Evolutionary conservation across 2,888 invertebrate species (phyloP).

Genomic region (Drosophila meridionalis): DNA sequence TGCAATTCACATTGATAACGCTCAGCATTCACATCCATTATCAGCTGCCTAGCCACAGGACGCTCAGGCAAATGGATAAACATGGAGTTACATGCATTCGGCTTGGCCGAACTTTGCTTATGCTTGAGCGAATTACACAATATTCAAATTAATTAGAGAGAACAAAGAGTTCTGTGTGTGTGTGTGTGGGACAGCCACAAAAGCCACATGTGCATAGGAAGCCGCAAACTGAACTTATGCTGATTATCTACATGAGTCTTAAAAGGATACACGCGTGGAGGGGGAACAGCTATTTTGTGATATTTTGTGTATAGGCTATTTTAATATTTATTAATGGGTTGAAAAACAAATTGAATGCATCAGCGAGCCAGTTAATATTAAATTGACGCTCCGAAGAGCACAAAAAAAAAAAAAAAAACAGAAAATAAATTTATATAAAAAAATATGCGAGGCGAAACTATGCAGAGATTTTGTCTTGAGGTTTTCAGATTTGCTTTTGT

Average conservation of each 20-base stretch:
- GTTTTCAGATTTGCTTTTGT: slow-evolving; percentile 28
- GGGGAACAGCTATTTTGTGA: background rate
- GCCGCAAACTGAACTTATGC: slow-evolving; percentile 51
- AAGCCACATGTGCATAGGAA: slow-evolving; percentile 42
- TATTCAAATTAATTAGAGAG: slow-evolving; percentile 19
- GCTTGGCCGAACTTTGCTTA: background rate
- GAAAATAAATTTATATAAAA: slow-evolving; percentile 16
- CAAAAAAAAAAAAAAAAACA: slow-evolving; percentile 25
- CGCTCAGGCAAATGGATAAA: slow-evolving; percentile 3
- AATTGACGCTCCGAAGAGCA: slow-evolving; percentile 72
- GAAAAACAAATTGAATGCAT: slow-evolving; percentile 72
- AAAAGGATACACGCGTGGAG: slow-evolving; percentile 12
- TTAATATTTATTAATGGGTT: slow-evolving; percentile 73
- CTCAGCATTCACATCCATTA: slow-evolving; percentile 40
- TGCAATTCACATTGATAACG: slow-evolving; percentile 60
- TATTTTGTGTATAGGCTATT: slow-evolving; percentile 8
- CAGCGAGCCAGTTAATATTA: slow-evolving; percentile 79
- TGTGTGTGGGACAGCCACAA: slow-evolving; percentile 13
- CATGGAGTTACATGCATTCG: background rate
- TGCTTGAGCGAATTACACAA: slow-evolving; percentile 6
- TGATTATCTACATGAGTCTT: slow-evolving; percentile 32
- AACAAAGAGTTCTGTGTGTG: slow-evolving; percentile 20
- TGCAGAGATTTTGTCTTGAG: slow-evolving; percentile 55
- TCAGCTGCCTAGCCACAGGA: slow-evolving; percentile 14
- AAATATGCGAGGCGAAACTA: slow-evolving; percentile 52